Percentiles rank a stretch among this genome's conserved stretches.
These are phyloP conservation scores for Ophioderma brevispina DNA, from an alignment of 35 echinoderm and acorn worm species.

Conservation along the genomic window DNA sequence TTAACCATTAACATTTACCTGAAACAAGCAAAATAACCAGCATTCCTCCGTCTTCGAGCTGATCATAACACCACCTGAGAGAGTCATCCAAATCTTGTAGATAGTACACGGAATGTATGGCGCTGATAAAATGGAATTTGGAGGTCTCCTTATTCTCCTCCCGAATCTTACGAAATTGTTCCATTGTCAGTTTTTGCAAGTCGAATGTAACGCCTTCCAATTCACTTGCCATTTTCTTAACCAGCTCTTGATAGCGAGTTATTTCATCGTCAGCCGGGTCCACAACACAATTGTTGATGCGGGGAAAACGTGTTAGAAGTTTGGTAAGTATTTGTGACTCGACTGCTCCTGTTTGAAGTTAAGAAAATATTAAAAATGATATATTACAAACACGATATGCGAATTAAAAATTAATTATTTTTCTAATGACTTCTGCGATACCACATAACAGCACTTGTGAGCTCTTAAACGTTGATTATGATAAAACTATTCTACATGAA, in stretches of 20 bases:
- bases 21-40: too few species aligned
- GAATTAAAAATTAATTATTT: too few species aligned
- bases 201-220: slow-evolving; percentile 36
- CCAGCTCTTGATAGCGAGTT: slow-evolving; percentile 32
- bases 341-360: slow-evolving; percentile 34
- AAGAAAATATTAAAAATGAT: not conserved
- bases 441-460: too few species aligned
- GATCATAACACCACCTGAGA: too few species aligned
- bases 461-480: too few species aligned
- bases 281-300: slow-evolving; percentile 49
- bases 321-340: slow-evolving; percentile 49
- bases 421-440: too few species aligned
- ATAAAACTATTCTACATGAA: too few species aligned
- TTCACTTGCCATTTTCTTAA: slow-evolving; percentile 15
- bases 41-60: too few species aligned
- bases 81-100: slow-evolving; percentile 15
- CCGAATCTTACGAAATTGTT: slow-evolving; percentile 53
- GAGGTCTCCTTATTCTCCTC: not conserved
- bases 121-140: slow-evolving; percentile 75
- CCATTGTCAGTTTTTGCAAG: slow-evolving; percentile 39
- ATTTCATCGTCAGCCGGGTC: slow-evolving; percentile 50
- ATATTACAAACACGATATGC: too few species aligned
- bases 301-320: slow-evolving; percentile 20
- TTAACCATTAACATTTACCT: too few species aligned
- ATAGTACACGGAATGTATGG: slow-evolving; percentile 81